phyloP scores from a whole-genome alignment of 2,113 vertebrate genomes.

The Trochalopteron elliotii region DNA sequence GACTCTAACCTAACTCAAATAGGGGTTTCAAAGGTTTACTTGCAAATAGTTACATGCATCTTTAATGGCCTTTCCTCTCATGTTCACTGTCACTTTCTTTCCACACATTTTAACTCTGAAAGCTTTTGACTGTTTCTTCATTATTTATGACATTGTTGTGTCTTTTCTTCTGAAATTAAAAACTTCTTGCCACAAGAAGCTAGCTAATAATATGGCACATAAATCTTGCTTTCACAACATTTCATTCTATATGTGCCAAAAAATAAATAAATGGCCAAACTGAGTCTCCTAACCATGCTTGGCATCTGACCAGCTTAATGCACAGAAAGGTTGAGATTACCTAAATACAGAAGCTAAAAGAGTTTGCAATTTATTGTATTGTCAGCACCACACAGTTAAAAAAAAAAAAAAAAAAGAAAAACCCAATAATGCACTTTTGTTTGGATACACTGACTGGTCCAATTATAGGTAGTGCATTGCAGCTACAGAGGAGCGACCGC shows the following conservation, averaged over 20 bases:
- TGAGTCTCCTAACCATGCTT: conserved; percentile 5
- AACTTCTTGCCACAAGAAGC: conserved; percentile 55
- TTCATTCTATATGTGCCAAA: conserved; percentile 30
- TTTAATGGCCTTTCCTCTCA: conserved; percentile 52
- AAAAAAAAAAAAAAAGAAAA: background rate
- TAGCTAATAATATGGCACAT: conserved; percentile 48
- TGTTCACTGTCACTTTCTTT: conserved; percentile 58
- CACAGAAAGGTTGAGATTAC: conserved; percentile 17
- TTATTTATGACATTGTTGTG: conserved; percentile 71
- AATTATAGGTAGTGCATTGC: background rate
- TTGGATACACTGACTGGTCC: background rate
- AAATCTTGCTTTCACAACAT: conserved; percentile 49
- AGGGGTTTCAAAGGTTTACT: conserved; percentile 54
- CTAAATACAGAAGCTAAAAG: conserved; percentile 30
- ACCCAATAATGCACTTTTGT: background rate
- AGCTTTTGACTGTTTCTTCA: conserved; percentile 67
- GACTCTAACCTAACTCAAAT: background rate
- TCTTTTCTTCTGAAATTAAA: conserved; percentile 70
- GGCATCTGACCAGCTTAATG: conserved; percentile 61
- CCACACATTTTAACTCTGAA: conserved; percentile 64
- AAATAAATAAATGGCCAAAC: conserved; percentile 49
- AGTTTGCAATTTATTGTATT: conserved; percentile 46
- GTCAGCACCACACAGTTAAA: background rate
- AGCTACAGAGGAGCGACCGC: background rate
- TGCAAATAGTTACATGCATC: conserved; percentile 58